phyloP scores from a whole-genome alignment of 2,113 vertebrate genomes.

The Connochaetes taurinus region DNA sequence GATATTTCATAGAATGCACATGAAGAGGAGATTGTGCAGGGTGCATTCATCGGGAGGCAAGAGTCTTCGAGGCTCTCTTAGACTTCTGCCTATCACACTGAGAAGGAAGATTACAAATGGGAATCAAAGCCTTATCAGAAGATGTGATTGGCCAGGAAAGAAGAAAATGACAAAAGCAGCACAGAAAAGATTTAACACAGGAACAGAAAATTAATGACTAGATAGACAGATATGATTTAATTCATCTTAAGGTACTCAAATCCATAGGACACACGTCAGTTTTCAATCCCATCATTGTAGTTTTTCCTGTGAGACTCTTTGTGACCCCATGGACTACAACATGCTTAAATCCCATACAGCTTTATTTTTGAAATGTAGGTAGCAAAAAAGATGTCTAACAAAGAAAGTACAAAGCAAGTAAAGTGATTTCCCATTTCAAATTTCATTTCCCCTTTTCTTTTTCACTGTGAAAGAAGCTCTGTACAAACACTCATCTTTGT shows the following conservation, averaged over 20 bases:
- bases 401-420: not conserved
- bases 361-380: not conserved
- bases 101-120: not conserved
- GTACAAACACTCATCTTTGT: not conserved
- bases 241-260: not conserved
- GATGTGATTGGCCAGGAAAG: not conserved
- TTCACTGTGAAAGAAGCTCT: not conserved
- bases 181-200: not conserved
- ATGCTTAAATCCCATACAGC: not conserved
- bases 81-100: not conserved
- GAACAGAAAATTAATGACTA: not conserved
- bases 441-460: not conserved
- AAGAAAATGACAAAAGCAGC: not conserved
- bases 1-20: not conserved
- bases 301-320: not conserved
- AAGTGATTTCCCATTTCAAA: constrained; percentile 7
- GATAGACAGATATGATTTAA: not conserved
- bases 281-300: not conserved
- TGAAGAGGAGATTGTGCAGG: not conserved
- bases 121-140: not conserved
- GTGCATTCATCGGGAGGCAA: not conserved
- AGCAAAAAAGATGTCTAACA: not conserved
- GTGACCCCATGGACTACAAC: not conserved
- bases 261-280: not conserved
- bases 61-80: not conserved